These are phyloP conservation scores for Boleophthalmus pectinirostris DNA, from an alignment of 2,113 vertebrate genomes.

Conservation along the genomic window DNA sequence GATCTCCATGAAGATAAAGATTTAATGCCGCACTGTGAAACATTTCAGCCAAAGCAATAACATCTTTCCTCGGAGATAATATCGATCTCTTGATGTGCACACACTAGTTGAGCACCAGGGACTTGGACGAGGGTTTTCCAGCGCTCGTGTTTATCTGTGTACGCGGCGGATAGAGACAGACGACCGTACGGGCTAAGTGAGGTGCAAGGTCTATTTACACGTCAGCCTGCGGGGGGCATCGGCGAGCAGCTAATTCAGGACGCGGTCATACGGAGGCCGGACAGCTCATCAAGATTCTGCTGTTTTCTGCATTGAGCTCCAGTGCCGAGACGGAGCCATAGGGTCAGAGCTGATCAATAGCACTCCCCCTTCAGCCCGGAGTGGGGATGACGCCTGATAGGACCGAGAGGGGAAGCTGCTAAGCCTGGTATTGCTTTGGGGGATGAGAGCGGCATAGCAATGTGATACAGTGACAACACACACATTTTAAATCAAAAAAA, in stretches of 20 bases:
- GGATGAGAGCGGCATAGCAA: slow-evolving; percentile 26
- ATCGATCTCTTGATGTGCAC: slow-evolving; percentile 16
- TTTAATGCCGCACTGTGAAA: no score
- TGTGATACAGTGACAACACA: slow-evolving; percentile 9
- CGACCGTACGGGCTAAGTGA: slow-evolving; percentile 40
- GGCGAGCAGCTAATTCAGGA: slow-evolving; percentile 30
- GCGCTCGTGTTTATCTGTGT: slow-evolving; percentile 32
- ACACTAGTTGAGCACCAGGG: slow-evolving; percentile 20
- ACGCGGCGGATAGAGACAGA: slow-evolving; percentile 18
- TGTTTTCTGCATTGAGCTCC: slow-evolving; percentile 41
- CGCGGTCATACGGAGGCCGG: slow-evolving; percentile 2
- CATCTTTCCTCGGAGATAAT: no score
- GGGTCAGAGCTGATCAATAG: slow-evolving; percentile 63
- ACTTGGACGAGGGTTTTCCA: not conserved
- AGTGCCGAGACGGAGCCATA: slow-evolving; percentile 26
- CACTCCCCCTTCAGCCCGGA: slow-evolving; percentile 8
- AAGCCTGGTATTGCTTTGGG: slow-evolving; percentile 22
- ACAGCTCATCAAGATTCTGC: slow-evolving; percentile 60
- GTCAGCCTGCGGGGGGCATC: slow-evolving; percentile 30
- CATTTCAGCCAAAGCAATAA: no score
- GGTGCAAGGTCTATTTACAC: slow-evolving; percentile 16
- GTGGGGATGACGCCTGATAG: slow-evolving; percentile 18
- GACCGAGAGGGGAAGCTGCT: slow-evolving; percentile 17
- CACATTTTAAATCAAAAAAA: not conserved
- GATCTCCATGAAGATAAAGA: no score